Percentiles rank a stretch among this genome's conserved stretches.
These are phyloP conservation scores for Actenoides hombroni DNA, from an alignment of 2,113 vertebrate genomes.

Conservation along the genomic window DNA sequence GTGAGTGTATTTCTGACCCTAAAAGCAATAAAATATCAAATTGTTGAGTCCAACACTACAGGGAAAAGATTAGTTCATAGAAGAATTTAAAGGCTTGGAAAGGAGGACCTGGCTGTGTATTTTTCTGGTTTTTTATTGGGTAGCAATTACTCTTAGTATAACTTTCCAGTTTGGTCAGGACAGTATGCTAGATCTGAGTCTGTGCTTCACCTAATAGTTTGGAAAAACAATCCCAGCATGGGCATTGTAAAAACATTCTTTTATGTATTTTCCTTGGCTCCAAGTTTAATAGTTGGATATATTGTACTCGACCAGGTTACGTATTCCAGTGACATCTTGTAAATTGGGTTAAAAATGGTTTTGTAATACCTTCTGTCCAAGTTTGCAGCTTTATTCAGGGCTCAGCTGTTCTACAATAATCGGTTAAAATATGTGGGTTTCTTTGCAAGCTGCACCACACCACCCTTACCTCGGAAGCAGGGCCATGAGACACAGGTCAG, in stretches of 20 bases:
- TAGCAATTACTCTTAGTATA: neutral
- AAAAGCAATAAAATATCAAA: slow-evolving; percentile 41
- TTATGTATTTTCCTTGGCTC: neutral
- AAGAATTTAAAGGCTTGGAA: slow-evolving; percentile 22
- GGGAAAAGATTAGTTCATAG: neutral
- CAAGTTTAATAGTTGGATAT: neutral
- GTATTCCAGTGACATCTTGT: neutral
- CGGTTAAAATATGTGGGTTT: neutral
- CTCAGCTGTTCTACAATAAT: neutral
- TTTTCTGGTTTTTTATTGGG: neutral
- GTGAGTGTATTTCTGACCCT: slow-evolving; percentile 29
- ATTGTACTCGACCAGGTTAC: neutral
- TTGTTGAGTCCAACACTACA: neutral
- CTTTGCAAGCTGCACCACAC: neutral
- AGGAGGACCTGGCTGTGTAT: neutral
- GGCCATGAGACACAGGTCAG: neutral
- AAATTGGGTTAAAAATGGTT: neutral
- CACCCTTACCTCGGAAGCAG: neutral
- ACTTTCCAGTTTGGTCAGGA: neutral
- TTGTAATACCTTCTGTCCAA: neutral
- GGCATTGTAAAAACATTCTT: neutral
- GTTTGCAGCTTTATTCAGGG: neutral
- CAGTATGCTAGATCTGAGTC: neutral
- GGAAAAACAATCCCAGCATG: neutral
- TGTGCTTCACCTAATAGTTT: neutral